These are phyloP conservation scores for Apamea anceps DNA, from an alignment of 2,888 invertebrate genomes.

Conservation along the genomic window DNA sequence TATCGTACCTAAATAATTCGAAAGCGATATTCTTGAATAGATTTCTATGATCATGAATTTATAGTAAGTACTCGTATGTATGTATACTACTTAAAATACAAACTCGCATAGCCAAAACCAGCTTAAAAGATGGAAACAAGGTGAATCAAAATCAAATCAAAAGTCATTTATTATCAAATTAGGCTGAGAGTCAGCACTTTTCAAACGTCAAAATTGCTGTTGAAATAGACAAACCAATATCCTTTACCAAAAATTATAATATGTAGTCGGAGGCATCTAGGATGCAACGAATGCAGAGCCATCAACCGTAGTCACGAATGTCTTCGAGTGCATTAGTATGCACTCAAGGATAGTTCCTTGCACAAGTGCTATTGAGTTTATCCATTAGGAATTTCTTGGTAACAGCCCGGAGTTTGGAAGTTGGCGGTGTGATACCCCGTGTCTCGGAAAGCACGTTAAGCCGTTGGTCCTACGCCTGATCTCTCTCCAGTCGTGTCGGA, in stretches of 20 bases:
- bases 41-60: background rate
- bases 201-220: background rate
- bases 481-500: too few species aligned
- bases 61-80: background rate
- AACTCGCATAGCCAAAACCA: background rate
- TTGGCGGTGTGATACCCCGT: too few species aligned
- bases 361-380: too few species aligned
- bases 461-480: too few species aligned
- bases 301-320: background rate
- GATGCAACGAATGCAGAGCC: background rate
- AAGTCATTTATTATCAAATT: background rate
- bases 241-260: background rate
- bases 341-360: too few species aligned
- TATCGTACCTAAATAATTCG: background rate
- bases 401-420: too few species aligned
- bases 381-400: too few species aligned
- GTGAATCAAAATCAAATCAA: background rate
- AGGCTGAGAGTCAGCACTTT: background rate
- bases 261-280: background rate
- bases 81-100: background rate
- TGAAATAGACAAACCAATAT: background rate
- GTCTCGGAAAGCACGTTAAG: too few species aligned
- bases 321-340: background rate
- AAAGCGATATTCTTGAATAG: background rate
- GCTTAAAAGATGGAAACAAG: background rate